Base-by-base conservation (phyloP, 2,888 invertebrate genomes). In the Heliothis peltigera region DNA sequence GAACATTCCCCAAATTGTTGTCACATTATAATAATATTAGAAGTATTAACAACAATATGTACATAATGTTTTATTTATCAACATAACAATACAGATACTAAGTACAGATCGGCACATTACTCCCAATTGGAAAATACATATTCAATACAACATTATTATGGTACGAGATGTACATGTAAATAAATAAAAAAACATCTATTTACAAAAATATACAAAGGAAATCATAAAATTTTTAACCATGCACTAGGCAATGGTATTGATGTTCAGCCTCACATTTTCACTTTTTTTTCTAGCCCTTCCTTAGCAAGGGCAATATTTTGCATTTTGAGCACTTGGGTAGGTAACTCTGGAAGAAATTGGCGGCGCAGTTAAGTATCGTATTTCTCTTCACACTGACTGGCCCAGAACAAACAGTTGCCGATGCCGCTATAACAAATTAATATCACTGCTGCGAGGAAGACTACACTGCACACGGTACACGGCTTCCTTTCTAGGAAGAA, bases 401-500 rank as follows among this genome's bases (percentile, higher is more conserved):
- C 97, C 98, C 98, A 98, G 88, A 99, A 97, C 73, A 99, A 96
- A 92, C 99, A 99, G 92, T 98, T 98, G 21, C 99, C 99, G 61
- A 98, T 96, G 70, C 99, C 99, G 90, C 98, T 98, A 95, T 99
- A 99, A 95, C 99, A 99, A 75, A 99, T 97, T 19, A 99, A 96
- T 85, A 98, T 98, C 60, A 99, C 98, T 21, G 99, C 98, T 43
- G 98, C 97, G 57, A 99, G 94, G 94, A 99, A 99, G 79, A 99
- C 98, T 59, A 99, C 95, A 87, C 98, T 98, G 95, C 99, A 99
- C 76, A 99, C 98, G 53, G 99, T 99, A 92, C 99, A 99, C 0
- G 99, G 99, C 91, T 95, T 99, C 85, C 98, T 96, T 89, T 99
- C 99, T 84, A 99, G 95, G 92, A 99, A 99, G 95, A 99, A 99